Evolutionary conservation across 1,140 invertebrate genomes (phyloP), one percentile per base, ranked within the genome.

Genomic region (Vanessa tameamea): DNA sequence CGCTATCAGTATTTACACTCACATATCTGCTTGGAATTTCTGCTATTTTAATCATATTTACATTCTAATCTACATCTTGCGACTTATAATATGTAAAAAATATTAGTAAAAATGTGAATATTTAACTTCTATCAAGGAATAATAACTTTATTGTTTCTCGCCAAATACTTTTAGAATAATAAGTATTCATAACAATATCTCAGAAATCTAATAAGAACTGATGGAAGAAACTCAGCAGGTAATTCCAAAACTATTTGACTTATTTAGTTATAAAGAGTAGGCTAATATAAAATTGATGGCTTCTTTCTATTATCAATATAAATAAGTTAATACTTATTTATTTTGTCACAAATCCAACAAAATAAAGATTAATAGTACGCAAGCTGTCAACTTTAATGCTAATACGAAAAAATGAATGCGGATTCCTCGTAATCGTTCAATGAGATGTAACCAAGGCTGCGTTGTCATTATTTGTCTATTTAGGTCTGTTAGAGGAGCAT

Each of bases 1-100:
- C 68, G 67, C 57, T 75, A 75, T 75, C 73, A 53, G 8, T 75
- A 57, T 75, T 75, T 75, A 61, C 53, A 65, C 31, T 65, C 13
- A 50, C 64, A 65, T 63, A 65, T 50, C 64, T 50, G 47, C 20
- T 50, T 50, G 64, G 64, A 65, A 65, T 65, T 50, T 65, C 43
- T 50, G 64, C 43, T 47, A 50, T 65, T 50, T 47, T 48, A 23
- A 51, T 50, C 31, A 31, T 51, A 53, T 65, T 48, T 48, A 20
- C 20, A 47, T n/a, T 50, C 13, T 65, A 65, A 50, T 65, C 12
- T n/a, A 50, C 47, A 11, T 48, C 47, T n/a, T 14, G 75, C 71
- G 55, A 31, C 2, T 31, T 23, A 15, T 15, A 15, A 51, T 12
- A 14, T 51, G 13, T 51, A 51, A 14, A n/a, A 12, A 20, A 20